Percentiles rank a stretch among this genome's conserved stretches.
Evolutionary conservation across 1,140 invertebrate species (phyloP).

Genomic region (Marisa cornuarietis): DNA sequence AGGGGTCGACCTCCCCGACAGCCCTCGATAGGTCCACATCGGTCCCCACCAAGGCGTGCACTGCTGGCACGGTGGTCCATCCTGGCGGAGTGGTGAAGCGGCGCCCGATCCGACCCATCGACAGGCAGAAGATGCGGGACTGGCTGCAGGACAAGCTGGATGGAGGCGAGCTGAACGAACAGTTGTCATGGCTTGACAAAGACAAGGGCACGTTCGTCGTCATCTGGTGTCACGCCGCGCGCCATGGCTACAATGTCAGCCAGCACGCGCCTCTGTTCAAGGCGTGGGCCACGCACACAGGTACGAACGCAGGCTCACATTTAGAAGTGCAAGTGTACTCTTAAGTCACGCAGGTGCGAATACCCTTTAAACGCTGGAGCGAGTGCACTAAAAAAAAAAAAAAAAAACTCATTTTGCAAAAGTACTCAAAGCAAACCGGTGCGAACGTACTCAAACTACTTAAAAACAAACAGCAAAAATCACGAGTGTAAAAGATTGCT

Average conservation of each 20-base stretch:
- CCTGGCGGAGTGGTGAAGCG: background rate
- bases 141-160: conserved; percentile 44
- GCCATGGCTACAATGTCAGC: conserved; percentile 41
- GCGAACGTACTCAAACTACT: too few relatives aligned
- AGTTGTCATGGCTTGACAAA: conserved; percentile 47
- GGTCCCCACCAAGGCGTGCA: too few relatives aligned
- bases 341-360: too few relatives aligned
- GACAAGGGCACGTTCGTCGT: conserved; percentile 44
- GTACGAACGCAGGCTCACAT: conserved; percentile 23
- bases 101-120: conserved; percentile 39
- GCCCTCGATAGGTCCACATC: too few relatives aligned
- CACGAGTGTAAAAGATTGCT: too few relatives aligned
- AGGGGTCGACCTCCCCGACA: too few relatives aligned
- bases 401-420: too few relatives aligned
- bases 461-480: too few relatives aligned
- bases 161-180: conserved; percentile 22
- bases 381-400: too few relatives aligned
- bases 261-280: conserved; percentile 51
- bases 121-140: conserved; percentile 42
- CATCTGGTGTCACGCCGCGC: conserved; percentile 55
- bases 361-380: too few relatives aligned
- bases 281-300: conserved; percentile 53
- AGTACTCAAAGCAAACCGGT: too few relatives aligned
- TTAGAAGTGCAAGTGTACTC: too few relatives aligned
- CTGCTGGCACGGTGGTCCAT: background rate